Base-by-base conservation (phyloP, 2,113 vertebrate species). In the Urocolius indicus region DNA sequence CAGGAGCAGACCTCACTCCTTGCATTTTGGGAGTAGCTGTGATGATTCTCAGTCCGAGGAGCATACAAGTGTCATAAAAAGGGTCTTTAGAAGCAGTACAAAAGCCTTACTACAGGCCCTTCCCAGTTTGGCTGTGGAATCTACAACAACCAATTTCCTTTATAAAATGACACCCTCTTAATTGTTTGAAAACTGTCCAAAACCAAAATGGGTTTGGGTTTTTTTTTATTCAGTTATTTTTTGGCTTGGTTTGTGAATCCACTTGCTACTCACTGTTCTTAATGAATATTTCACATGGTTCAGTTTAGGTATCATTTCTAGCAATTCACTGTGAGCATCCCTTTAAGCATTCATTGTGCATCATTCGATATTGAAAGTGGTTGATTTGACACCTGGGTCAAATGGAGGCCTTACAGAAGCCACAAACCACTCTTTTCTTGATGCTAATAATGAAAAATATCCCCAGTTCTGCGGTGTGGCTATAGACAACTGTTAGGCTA, bases 291-390 rank as follows among this genome's bases (percentile, higher is more conserved):
- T 92, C 76, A 78, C 24, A 6, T 17, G 45, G 78, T 87, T 61
- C 83, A 92, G 17, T 38, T 26, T 41, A 54, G 12, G 18, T 10
- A 21, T 29, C 5, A 2, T 43, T 87, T 69, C 46, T 12, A 22
- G 24, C 67, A 55, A 8, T 72, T n/a, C 2, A 1, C 46, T 66
- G 16, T 48, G 78, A 78, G 18, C 71, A 67, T 58, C 55, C 26
- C 80, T 94, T 88, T 46, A 54, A 79, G 17, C 27, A 73, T 95
- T 89, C 48, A 29, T 89, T 86, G 78, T 86, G 67, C 68, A 75
- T 62, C 51, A 75, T 22, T 92, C 87, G 61, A 46, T 80, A 71
- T 16, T 57, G 30, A 58, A 63, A 87, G 76, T 51, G 61, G 29
- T 52, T 93, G 83, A 55, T 87, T 55, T 81, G 45, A 92, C 80